Evolutionary conservation across 2,888 invertebrate species (phyloP).

Genomic region (Drosophila lutescens): DNA sequence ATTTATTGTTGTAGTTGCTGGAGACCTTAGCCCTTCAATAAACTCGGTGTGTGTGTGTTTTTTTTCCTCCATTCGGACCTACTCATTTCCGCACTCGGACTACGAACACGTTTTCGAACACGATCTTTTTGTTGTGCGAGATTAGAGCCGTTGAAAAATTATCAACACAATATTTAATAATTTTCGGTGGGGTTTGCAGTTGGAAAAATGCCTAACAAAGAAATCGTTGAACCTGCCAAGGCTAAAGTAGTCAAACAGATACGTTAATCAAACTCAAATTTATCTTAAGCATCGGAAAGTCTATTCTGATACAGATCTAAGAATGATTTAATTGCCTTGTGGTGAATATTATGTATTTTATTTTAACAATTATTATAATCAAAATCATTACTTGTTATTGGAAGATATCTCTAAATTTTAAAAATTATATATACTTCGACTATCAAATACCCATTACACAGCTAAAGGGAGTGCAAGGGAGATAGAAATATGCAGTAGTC

Average conservation of each 20-base stretch:
- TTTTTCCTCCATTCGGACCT: background rate
- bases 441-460: too few species aligned
- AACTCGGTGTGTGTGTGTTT: background rate
- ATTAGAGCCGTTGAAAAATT: conserved; percentile 22
- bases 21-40: conserved; percentile 26
- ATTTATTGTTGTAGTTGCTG: conserved; percentile 39
- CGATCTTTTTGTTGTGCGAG: conserved; percentile 12
- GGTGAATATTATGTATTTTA: too few species aligned
- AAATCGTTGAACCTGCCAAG: conserved; percentile 16
- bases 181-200: background rate
- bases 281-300: background rate
- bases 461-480: too few species aligned
- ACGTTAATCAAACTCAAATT: background rate
- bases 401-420: too few species aligned
- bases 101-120: conserved; percentile 29
- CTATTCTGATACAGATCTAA: background rate
- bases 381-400: too few species aligned
- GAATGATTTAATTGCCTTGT: background rate
- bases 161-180: conserved; percentile 33
- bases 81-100: conserved; percentile 42
- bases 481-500: too few species aligned
- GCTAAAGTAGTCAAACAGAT: background rate
- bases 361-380: too few species aligned
- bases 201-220: conserved; percentile 8
- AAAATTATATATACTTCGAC: too few species aligned